Percentiles rank a stretch among this genome's conserved stretches.
These are phyloP conservation scores for Cephus pygmeus DNA, from an alignment of 2,888 invertebrate genomes.

Conservation along the genomic window DNA sequence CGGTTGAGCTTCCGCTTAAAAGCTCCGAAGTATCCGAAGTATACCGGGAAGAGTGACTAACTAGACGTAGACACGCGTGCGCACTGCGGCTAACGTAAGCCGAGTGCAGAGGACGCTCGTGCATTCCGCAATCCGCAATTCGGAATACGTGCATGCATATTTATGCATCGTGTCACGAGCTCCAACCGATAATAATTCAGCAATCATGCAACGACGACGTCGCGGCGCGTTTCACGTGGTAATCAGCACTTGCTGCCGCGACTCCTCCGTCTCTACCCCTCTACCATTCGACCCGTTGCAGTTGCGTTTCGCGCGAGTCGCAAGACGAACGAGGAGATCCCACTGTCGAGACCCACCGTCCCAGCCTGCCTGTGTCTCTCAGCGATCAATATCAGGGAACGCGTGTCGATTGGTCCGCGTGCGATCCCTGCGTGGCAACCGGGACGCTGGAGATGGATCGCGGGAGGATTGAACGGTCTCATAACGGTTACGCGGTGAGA, in stretches of 20 bases:
- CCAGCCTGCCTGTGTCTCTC: no score
- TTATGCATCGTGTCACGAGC: constrained; percentile 47
- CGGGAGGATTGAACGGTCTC: constrained; percentile 7
- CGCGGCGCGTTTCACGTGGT: constrained; percentile 36
- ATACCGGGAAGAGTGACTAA: constrained; percentile 48
- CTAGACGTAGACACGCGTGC: constrained; percentile 50
- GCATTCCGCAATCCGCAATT: constrained; percentile 50
- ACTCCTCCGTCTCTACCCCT: no score
- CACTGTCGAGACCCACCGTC: no score
- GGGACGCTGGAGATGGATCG: no score
- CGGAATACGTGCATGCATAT: constrained; percentile 58
- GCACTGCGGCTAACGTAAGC: constrained; percentile 22
- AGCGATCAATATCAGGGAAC: no score
- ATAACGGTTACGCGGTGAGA: constrained; percentile 63
- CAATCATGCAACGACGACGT: constrained; percentile 51
- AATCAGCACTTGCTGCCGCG: neutral
- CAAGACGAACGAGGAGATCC: no score
- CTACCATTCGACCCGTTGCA: no score
- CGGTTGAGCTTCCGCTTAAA: constrained; percentile 36
- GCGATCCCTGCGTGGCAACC: no score
- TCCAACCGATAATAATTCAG: constrained; percentile 54
- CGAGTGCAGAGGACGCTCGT: constrained; percentile 39
- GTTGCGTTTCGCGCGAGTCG: no score
- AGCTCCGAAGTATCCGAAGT: constrained; percentile 37
- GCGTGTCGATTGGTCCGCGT: no score